Evolutionary conservation across 2,113 vertebrate genomes (phyloP).

Genomic region (Gulo gulo): DNA sequence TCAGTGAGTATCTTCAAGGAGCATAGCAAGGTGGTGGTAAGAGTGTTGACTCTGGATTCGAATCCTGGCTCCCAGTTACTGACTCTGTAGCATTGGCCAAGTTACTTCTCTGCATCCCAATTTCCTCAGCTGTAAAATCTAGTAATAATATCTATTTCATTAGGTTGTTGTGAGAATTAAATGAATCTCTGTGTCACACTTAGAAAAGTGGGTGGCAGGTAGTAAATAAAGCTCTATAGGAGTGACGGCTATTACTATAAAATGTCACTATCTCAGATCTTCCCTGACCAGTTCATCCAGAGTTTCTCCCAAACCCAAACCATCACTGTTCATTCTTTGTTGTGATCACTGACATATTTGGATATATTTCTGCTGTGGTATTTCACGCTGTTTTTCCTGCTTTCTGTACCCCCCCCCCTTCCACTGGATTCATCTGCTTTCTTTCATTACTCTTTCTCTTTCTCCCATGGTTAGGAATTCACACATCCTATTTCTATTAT

Average conservation of each 20-base stretch:
- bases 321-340: background rate
- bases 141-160: background rate
- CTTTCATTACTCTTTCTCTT: background rate
- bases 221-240: background rate
- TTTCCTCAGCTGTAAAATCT: background rate
- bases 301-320: background rate
- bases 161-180: background rate
- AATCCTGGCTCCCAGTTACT: background rate
- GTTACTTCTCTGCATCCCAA: background rate
- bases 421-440: background rate
- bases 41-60: background rate
- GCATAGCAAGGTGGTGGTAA: background rate
- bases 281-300: background rate
- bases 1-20: background rate
- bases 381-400: background rate
- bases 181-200: background rate
- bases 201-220: background rate
- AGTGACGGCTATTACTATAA: background rate
- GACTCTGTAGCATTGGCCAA: background rate
- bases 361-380: background rate
- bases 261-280: background rate
- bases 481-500: background rate
- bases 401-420: background rate
- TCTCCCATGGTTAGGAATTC: constrained; percentile 12
- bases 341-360: background rate